Conservation (phyloP, 2,113 vertebrate genomes). For the Thermophis baileyi region DNA sequence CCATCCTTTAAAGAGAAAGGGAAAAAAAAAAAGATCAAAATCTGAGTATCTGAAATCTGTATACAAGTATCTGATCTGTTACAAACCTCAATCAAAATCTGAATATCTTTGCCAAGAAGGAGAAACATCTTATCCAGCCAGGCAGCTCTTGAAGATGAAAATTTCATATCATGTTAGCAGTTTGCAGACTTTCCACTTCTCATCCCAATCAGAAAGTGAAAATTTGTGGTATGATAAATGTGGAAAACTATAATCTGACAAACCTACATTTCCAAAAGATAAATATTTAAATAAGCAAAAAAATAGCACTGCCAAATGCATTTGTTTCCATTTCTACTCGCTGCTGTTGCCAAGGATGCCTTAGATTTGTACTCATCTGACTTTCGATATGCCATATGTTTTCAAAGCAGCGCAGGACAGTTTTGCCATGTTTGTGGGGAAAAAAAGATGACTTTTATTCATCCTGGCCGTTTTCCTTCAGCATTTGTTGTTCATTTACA, state of each 20-base stretch:
- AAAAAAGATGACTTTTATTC: slow-evolving; percentile 29
- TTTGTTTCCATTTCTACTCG: slow-evolving; percentile 63
- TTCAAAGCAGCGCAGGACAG: slow-evolving; percentile 57
- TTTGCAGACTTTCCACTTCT: slow-evolving; percentile 1
- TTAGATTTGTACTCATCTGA: slow-evolving; percentile 44
- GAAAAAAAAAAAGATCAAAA: not conserved
- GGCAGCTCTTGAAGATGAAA: not conserved
- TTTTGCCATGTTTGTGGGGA: slow-evolving; percentile 48
- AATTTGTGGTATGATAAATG: slow-evolving; percentile 54
- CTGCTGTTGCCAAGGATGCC: slow-evolving; percentile 53
- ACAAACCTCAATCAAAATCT: not conserved
- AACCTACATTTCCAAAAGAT: slow-evolving; percentile 56
- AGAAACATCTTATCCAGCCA: not conserved
- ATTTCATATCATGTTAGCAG: not conserved
- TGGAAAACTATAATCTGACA: slow-evolving; percentile 62
- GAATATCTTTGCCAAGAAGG: not conserved
- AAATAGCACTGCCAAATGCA: slow-evolving; percentile 59
- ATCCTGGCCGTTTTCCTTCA: slow-evolving; percentile 59
- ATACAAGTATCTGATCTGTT: not conserved
- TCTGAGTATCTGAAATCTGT: not conserved
- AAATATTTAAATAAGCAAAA: slow-evolving; percentile 73
- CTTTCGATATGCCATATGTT: slow-evolving; percentile 54
- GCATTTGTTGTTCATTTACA: slow-evolving; percentile 68
- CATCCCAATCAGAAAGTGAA: slow-evolving; percentile 25
- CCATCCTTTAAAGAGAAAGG: not conserved